Evolutionary conservation across 2,888 invertebrate genomes (phyloP), one percentile per base, ranked within the genome.

Genomic region (Stenodema calcarata): DNA sequence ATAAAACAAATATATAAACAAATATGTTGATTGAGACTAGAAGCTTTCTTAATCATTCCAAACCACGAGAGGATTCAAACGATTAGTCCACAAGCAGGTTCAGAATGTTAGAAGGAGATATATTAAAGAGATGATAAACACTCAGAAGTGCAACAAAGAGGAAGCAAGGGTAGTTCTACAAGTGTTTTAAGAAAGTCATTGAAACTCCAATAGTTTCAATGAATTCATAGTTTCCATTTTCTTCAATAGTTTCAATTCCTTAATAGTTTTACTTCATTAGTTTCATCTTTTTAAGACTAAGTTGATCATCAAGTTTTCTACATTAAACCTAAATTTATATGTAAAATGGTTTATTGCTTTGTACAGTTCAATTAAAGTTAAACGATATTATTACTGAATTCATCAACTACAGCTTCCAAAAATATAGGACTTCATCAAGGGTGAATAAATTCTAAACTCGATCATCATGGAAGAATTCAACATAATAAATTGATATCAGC

Each of bases 71-170:
- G 82, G 42, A 69, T 30, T 69, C 47, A 35, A 82, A 27, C 42
- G n/a, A 54, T 28, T 30, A 23, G 9, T 44, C 82, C 82, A 62
- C 18, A 62, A 69, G 70, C 70, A 82, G 62, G 82, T 62, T 30
- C 41, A 69, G 41, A 82, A 82, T 69, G 70, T 35, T 27, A 11
- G 30, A 42, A 35, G 82, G 35, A 35, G 35, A 69, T 44, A 69
- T 82, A 82, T 35, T 82, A 30, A 69, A 27, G 41, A 82, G 27
- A 62, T 50, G 82, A 41, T 27, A 35, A 82, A 62, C 82, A 82
- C 82, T 82, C 82, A 69, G 62, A 82, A 69, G 82, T 82, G 82
- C 82, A 82, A 82, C 82, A 82, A 82, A 69, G 54, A 41, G 69
- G 82, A 82, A 82, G 82, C 82, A 82, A 82, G 82, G 82, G 47